These are phyloP conservation scores for Eueremaeus valkanovi DNA, from an alignment of 2,888 invertebrate genomes.

Conservation along the genomic window DNA sequence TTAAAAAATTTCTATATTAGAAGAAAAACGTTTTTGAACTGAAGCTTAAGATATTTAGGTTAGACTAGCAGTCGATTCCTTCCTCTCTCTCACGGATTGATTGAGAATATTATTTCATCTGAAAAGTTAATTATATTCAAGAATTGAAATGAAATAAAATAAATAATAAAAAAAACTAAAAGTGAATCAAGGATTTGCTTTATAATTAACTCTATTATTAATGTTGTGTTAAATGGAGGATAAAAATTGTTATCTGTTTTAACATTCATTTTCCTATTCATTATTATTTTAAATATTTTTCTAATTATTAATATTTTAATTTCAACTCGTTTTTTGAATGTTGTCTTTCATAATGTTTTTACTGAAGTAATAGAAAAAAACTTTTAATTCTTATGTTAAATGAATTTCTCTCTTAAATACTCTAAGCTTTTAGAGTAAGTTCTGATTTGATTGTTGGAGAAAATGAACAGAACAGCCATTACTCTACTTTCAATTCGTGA, in stretches of 20 bases:
- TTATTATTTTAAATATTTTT: neutral
- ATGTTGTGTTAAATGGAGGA: neutral
- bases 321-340: too few species aligned
- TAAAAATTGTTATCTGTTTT: neutral
- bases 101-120: neutral
- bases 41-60: slow-evolving; percentile 19
- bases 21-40: neutral
- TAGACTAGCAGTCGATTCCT: neutral
- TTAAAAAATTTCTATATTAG: neutral
- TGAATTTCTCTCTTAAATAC: too few species aligned
- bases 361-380: too few species aligned
- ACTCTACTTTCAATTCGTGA: neutral
- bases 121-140: neutral
- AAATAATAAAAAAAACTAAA: neutral
- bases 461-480: too few species aligned
- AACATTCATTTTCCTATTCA: neutral
- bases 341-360: neutral
- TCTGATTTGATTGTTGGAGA: too few species aligned
- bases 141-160: neutral
- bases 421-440: too few species aligned
- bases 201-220: too few species aligned
- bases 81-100: slow-evolving; percentile 21
- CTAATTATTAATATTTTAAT: neutral
- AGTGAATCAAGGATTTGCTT: neutral
- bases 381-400: too few species aligned